These are phyloP conservation scores for Oxyura jamaicensis DNA, from an alignment of 2,113 vertebrate genomes.

Conservation along the genomic window DNA sequence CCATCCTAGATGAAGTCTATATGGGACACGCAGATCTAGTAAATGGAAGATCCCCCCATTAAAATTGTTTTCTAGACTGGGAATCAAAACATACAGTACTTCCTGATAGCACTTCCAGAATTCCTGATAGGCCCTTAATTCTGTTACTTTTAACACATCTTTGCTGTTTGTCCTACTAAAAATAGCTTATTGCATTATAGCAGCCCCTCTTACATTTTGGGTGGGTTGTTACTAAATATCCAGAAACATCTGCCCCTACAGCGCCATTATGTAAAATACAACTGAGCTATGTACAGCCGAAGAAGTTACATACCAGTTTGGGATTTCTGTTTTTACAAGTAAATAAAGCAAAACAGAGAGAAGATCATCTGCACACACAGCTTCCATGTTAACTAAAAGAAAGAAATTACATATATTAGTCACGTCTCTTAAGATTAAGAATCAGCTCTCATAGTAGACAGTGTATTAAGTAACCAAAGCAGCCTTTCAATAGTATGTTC, in stretches of 20 bases:
- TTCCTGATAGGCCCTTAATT: neutral
- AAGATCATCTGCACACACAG: slow-evolving; percentile 93
- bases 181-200: neutral
- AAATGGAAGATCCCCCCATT: neutral
- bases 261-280: neutral
- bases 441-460: neutral
- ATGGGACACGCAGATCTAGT: neutral
- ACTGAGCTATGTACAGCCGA: neutral
- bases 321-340: slow-evolving; percentile 95
- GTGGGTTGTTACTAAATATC: neutral
- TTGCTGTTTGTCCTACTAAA: neutral
- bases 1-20: neutral
- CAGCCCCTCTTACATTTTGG: neutral
- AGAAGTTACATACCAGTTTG: slow-evolving; percentile 88
- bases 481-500: neutral
- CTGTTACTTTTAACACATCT: neutral
- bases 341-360: slow-evolving; percentile 93
- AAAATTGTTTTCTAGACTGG: neutral
- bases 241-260: neutral
- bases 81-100: neutral
- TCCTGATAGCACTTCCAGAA: neutral
- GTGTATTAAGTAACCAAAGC: neutral
- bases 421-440: neutral
- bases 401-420: neutral
- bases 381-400: slow-evolving; percentile 87